These are phyloP conservation scores for Caenorhabditis becei DNA, from an alignment of 2,888 invertebrate genomes.

Conservation along the genomic window DNA sequence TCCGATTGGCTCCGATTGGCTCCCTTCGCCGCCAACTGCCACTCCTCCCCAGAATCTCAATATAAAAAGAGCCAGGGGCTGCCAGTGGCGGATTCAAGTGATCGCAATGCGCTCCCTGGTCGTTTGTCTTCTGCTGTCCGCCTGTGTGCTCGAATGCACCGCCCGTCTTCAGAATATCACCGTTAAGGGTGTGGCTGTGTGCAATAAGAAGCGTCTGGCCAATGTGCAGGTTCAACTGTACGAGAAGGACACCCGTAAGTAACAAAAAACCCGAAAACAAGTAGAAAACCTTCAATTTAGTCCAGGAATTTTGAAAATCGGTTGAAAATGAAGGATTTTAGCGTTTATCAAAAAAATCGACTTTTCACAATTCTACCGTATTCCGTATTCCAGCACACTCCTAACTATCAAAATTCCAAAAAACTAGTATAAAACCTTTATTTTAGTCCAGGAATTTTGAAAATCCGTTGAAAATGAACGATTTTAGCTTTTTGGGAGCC, in stretches of 20 bases:
- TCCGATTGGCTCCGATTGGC: slow-evolving; percentile 65
- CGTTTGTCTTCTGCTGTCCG: slow-evolving; percentile 40
- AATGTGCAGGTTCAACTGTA: slow-evolving; percentile 71
- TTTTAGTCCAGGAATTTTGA: too few species aligned
- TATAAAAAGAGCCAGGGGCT: slow-evolving; percentile 42
- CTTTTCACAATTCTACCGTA: too few species aligned
- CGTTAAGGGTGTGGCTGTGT: slow-evolving; percentile 72
- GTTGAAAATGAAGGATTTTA: background rate
- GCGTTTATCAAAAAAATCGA: background rate
- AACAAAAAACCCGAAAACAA: background rate
- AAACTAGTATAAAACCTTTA: too few species aligned
- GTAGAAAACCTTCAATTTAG: background rate
- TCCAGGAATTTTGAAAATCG: background rate
- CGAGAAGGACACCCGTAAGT: slow-evolving; percentile 74
- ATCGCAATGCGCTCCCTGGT: slow-evolving; percentile 53
- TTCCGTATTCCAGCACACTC: too few species aligned
- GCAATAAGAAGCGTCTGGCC: slow-evolving; percentile 72
- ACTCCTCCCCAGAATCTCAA: slow-evolving; percentile 38
- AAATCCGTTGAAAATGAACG: background rate
- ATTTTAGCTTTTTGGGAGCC: too few species aligned
- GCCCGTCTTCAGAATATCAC: slow-evolving; percentile 68
- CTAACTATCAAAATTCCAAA: too few species aligned
- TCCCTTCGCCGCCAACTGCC: slow-evolving; percentile 66
- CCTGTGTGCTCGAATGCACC: slow-evolving; percentile 59
- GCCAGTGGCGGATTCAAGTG: background rate